Evolutionary conservation across 2,797 vertebrate genomes (phyloP), one percentile per base, ranked within the genome.

Genomic region (Phoxinus dragarum): DNA sequence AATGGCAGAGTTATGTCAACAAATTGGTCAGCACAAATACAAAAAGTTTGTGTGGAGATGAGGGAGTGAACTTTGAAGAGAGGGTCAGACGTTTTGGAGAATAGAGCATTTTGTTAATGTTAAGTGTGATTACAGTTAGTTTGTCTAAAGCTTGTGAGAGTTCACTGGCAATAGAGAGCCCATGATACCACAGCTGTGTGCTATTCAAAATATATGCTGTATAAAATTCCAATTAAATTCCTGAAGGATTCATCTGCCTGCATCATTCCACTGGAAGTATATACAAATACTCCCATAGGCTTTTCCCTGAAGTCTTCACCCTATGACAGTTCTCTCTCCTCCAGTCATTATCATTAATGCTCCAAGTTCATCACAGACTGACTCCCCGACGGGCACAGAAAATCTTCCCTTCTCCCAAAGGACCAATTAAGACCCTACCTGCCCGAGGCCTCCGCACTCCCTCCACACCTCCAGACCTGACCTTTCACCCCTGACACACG

Each of bases 401-500:
- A 86, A 86, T 84, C 84, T 89, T 81, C 78, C 81, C 47, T 77
- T 83, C 86, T 91, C 94, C 93, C 93, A 59, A 88, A 91, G 93
- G 94, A 89, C 92, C 93, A 95, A 95, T 95, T 96, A 94, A 91
- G 91, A 88, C 91, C 92, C 91, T 94, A 94, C 91, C 92, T 94
- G 93, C 93, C 93, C 89, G 88, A 75, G 91, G 93, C 92, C 78
- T 86, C 88, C 84, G 86, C 86, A 31, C 61, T 21, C 78, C 79
- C 82, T 88, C 72, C 87, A 71, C 80, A 89, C 89, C 89, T 87
- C 84, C 84, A 59, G 79, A 81, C 73, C 85, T 89, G 93, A 91
- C 93, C 93, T 93, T 90, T 95, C 93, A 94, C 95, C 95, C 94
- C 94, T 95, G 94, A 96, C 95, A 96, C 95, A 95, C 93, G 92